Conservation (phyloP, 1,140 invertebrate genomes). For the Thalassaphorura encarpata region DNA sequence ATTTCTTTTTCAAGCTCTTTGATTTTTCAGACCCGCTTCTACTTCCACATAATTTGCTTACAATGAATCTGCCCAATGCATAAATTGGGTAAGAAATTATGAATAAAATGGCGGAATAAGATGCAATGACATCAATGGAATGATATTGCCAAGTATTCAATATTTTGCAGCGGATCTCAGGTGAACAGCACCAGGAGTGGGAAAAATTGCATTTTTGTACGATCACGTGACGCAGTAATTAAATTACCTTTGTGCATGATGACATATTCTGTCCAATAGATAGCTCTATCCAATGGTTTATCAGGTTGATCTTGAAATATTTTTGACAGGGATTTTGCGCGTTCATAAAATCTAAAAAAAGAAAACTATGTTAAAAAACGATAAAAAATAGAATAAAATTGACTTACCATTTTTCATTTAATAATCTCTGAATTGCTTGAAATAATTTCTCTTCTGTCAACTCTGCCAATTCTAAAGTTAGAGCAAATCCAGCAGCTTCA, state of each 20-base stretch:
- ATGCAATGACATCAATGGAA: constrained; percentile 44
- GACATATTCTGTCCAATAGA: constrained; percentile 53
- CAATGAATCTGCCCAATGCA: no score
- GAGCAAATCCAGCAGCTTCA: constrained; percentile 30
- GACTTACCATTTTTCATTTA: constrained; percentile 8
- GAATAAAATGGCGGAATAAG: no score
- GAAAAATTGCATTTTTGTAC: no score
- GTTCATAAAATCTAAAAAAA: constrained; percentile 37
- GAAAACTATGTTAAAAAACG: background rate
- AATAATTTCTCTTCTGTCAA: constrained; percentile 30
- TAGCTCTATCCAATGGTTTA: constrained; percentile 43
- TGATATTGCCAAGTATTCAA: constrained; percentile 44
- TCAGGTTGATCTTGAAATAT: constrained; percentile 47
- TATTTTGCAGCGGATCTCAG: constrained; percentile 40
- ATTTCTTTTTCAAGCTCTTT: no score
- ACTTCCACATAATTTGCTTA: no score
- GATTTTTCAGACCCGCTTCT: no score
- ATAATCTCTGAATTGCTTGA: constrained; percentile 23
- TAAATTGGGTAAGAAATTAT: no score
- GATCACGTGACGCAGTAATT: no score
- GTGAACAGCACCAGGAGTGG: constrained; percentile 44
- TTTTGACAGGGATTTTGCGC: constrained; percentile 43
- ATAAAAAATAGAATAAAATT: background rate
- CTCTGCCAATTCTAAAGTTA: constrained; percentile 25
- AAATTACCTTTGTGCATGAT: constrained; percentile 34